Percentiles rank a stretch among this genome's conserved stretches.
These are phyloP conservation scores for Oppia nitens DNA, from an alignment of 1,140 invertebrate genomes.

Conservation along the genomic window DNA sequence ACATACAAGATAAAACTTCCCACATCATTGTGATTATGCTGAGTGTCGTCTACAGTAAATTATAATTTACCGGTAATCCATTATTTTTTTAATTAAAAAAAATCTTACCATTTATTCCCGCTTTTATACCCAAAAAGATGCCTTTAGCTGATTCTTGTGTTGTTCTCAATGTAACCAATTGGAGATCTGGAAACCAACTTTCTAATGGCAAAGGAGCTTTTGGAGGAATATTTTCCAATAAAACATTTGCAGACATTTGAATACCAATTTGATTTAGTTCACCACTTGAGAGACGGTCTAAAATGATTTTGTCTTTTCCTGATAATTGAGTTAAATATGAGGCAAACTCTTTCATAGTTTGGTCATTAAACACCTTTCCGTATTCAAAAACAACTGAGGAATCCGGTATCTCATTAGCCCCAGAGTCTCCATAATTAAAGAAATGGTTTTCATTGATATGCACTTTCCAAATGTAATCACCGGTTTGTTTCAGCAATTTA, in stretches of 20 bases:
- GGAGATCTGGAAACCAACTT: neutral
- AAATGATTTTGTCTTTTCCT: neutral
- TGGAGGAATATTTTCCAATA: neutral
- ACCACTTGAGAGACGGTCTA: neutral
- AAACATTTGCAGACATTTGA: neutral
- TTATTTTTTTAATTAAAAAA: neutral
- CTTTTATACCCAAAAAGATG: neutral
- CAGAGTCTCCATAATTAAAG: neutral
- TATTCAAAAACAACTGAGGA: neutral
- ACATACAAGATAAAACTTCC: neutral
- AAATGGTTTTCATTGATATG: neutral
- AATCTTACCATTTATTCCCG: slow-evolving; percentile 5
- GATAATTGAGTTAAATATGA: neutral
- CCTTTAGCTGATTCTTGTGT: neutral
- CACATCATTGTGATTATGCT: slow-evolving; percentile 7
- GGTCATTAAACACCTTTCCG: neutral
- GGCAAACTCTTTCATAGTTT: neutral
- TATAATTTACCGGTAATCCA: neutral
- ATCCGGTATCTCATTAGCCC: neutral
- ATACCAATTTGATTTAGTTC: neutral
- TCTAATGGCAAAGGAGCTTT: neutral
- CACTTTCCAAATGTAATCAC: neutral
- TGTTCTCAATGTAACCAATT: neutral
- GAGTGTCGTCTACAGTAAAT: neutral
- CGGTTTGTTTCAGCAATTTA: neutral